Base-by-base conservation (phyloP, 2,797 vertebrate genomes). In the Petrocephalus schoutedeni region DNA sequence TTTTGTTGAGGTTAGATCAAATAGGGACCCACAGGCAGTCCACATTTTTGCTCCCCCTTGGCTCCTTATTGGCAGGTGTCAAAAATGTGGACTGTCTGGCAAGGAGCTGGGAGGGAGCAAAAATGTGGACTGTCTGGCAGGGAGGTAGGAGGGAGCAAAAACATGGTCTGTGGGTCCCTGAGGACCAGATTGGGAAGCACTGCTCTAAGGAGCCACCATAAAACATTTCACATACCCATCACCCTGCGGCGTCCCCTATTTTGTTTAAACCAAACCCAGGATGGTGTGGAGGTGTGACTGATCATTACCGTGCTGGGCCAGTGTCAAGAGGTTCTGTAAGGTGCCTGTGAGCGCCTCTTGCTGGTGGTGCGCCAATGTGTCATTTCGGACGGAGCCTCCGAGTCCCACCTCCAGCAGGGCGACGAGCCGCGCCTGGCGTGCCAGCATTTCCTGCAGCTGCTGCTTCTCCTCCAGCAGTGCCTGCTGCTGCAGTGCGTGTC, bases 271-370 rank as follows among this genome's bases (percentile, higher is more conserved):
- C 19, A 45, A 8, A 51, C 36, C 16, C 41, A 82, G 45, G 41
- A 41, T 82, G 41, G 8, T 82, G 14, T 45, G 77, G 19, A 82
- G 77, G 45, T 49, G 45, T 23, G 19, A 93, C 94, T 92, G 64
- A 97, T 96, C 94, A n/a, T 96, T 96, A 93, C 95, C 96, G 88
- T 96, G 95, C 86, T 89, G 93, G 88, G 94, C 94, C 93, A 94
- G 90, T n/a, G 93, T 92, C 85, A 95, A 92, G 57, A 97, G 95
- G 90, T 94, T 95, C 87, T 95, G 94, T 12, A 97, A 93, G 0
- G 94, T 95, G 88, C 95, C 94, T 0, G 93, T 93, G 90, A 97
- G 94, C 16, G 89, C 86, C 0, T 93, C 91, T 90, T 97, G 96
- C 91, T 97, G 96, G 36, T 89, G 94, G 91, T 97, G 95, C 4